Base-by-base conservation (phyloP, 2,113 vertebrate species). In the Grus americana region DNA sequence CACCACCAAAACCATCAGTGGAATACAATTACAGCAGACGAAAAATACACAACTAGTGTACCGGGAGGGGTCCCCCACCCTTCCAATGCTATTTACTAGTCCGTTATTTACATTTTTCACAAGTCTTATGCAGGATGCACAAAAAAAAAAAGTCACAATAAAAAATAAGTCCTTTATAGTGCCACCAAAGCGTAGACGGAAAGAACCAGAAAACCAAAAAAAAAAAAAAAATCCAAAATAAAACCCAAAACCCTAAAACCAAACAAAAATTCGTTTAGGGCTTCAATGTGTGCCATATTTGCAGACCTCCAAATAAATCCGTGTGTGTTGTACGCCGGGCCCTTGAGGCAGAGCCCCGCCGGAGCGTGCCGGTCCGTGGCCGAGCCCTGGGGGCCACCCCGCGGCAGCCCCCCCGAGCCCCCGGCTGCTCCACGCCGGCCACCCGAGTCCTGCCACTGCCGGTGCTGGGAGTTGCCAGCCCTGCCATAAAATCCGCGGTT, bases 21-120 rank as follows among this genome's bases (percentile, higher is more conserved):
- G 97, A 63, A 97, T 96, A 97, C 94, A 96, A 97, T 98, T 98
- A 98, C 98, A 98, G 98, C 98, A 98, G 98, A 98, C 97, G 91
- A 90, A 96, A 98, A 97, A 98, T 97, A 97, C 96, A 98, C 96
- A 98, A 98, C 98, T 98, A 98, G 98, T 98, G 98, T 98, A 98
- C 97, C 98, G 92, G 98, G 94, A 92, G 90, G 96, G 79, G 79
- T 65, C 61, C 75, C 92, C 93, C 74, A 73, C 92, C 76, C 92
- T 88, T 98, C 83, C 95, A 93, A 96, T 42, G 95, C 97, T 94
- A 92, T 98, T 98, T 98, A 98, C 98, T 98, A 98, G 98, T 97
- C 97, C 92, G 19, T 90, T 99, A 99, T 99, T 98, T 99, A 99
- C 99, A 99, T 95, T 99, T 99, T 99, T 98, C 98, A 99, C 98